Base-by-base conservation (phyloP, 2,113 vertebrate genomes). In the Macquaria ambigua region DNA sequence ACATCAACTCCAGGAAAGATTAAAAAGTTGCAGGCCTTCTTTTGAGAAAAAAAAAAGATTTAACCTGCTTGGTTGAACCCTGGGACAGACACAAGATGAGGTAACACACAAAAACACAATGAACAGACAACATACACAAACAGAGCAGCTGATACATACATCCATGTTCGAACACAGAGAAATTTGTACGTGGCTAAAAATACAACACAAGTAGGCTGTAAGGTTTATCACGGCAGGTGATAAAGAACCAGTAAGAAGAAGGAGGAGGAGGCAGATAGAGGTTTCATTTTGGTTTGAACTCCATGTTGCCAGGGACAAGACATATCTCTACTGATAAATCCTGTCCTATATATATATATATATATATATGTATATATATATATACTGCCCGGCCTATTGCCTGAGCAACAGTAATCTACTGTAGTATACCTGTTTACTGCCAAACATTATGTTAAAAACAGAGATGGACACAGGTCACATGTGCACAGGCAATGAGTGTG, bases 261-360 rank as follows among this genome's bases (percentile, higher is more conserved):
- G 66, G 12, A 52, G 31, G 14, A 25, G 5, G 31, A 34, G 48
- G 41, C 28, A 55, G 70, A 64, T 39, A 63, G 15, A 71, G 61
- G 25, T 61, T 67, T 77, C 28, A 23, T 76, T 76, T 50, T 59
- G 52, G 43, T 55, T 75, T 69, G 23, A 53, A 50, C 61, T 67
- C 4, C 41, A 41, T 56, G 58, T 58, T 66, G 34, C 64, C 50
- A 15, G 20, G 12, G 25, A 53, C 48, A 50, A 50, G 48, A 50
- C 48, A 7, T 39, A 50, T 34, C 76, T 43, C 18, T 50, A 23
- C 37, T 62, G 55, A 68, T 68, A 52, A 31, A 70, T 21, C 63
- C 34, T 48, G 15, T 8, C n/a, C 56, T 58, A 58, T 56, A 23
- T 55, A 55, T 55, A 31, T 31, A 31, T 31, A 31, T 31, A 31